Evolutionary conservation across 2,888 invertebrate species (phyloP).

Genomic region (Epinotia ramella): DNA sequence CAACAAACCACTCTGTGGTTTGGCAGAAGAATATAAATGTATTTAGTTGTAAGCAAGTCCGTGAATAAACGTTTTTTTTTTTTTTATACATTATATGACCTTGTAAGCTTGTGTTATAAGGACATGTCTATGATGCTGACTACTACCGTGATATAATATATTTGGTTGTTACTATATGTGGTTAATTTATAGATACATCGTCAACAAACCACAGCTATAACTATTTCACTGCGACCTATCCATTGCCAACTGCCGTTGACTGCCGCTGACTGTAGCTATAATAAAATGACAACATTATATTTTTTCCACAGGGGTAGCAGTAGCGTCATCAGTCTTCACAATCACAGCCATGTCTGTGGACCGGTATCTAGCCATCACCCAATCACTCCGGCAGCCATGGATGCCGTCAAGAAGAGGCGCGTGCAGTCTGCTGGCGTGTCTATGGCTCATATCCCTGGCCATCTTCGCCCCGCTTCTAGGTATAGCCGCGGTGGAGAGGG

Average conservation of each 20-base stretch:
- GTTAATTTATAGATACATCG: too few relatives aligned
- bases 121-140: too few relatives aligned
- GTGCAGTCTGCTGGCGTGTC: slow-evolving; percentile 84
- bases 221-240: not conserved
- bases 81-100: too few relatives aligned
- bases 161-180: too few relatives aligned
- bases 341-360: slow-evolving; percentile 92
- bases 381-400: slow-evolving; percentile 89
- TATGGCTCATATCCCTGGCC: slow-evolving; percentile 88
- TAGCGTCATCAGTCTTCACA: slow-evolving; percentile 91
- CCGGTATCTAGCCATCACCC: slow-evolving; percentile 90
- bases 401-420: slow-evolving; percentile 89
- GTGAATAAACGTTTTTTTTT: too few relatives aligned
- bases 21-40: too few relatives aligned
- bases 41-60: too few relatives aligned
- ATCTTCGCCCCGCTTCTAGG: slow-evolving; percentile 89
- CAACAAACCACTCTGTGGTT: too few relatives aligned
- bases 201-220: too few relatives aligned
- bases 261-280: not conserved
- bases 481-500: slow-evolving; percentile 78
- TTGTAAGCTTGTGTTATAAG: too few relatives aligned
- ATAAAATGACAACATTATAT: not conserved
- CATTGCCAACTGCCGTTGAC: not conserved
- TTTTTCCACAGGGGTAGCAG: slow-evolving; percentile 87
- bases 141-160: too few relatives aligned